Evolutionary conservation across 2,888 invertebrate species (phyloP), one percentile per base, ranked within the genome.

Genomic region (Epiblema foenella): DNA sequence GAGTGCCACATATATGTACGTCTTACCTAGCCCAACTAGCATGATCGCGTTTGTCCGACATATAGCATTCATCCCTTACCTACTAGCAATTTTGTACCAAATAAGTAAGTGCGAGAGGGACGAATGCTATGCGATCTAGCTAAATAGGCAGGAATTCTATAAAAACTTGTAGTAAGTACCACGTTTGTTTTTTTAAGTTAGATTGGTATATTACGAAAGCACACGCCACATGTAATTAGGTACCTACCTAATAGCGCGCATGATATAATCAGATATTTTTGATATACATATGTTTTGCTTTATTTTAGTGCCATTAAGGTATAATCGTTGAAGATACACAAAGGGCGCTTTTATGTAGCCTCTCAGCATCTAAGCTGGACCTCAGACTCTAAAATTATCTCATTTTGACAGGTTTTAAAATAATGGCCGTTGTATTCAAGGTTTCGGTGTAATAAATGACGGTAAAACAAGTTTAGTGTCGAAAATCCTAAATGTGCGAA

Each of bases 391-490:
- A 24, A 37, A 64, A 52, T n/a, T 8, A 18, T n/a, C 37, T 3
- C 8, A 18, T 52, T 37, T 37, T 39, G 12, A 65, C 42, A 65
- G 63, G 20, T 52, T 56, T 18, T 29, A 56, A 46, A 56, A 70
- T 46, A 59, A 59, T 39, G 57, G 52, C n/a, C n/a, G n/a, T n/a
- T 18, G 37, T 20, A 18, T 59, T 29, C 66, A 71, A 67, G 71
- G 72, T 74, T 72, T 73, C 69, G 69, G 73, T 75, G 75, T 73
- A 73, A 75, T 77, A 75, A 75, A 75, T 72, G 69, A 72, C 57
- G 33, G 51, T 56, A 62, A 66, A 74, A 75, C 73, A 69, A 73
- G 74, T 76, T 75, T 67, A 66, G 63, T 73, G 60, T 67, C 75
- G 75, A 52, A 64, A 62, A 68, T 63, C 12, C 58, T 63, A 67